A percentile compares a stretch with the other conserved stretches of the same genome.
Evolutionary conservation across 2,113 vertebrate species (phyloP).

Genomic region (Puntigrus tetrazona): DNA sequence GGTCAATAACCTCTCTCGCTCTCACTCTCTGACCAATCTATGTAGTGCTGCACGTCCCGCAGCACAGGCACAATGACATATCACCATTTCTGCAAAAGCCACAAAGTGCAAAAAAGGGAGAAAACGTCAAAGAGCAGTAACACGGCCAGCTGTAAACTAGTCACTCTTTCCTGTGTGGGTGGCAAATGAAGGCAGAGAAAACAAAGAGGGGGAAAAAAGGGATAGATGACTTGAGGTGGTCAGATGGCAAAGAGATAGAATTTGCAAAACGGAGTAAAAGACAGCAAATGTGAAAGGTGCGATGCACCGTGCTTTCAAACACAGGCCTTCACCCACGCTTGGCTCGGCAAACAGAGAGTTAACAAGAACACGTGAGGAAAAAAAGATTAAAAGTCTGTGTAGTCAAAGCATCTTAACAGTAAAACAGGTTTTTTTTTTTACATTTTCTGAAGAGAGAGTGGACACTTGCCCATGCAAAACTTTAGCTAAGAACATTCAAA

Average conservation of each 20-base stretch:
- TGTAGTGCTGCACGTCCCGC: constrained; percentile 41
- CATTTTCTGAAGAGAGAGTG: neutral
- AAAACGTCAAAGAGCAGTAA: constrained; percentile 40
- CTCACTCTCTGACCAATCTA: constrained; percentile 55
- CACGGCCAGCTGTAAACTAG: constrained; percentile 50
- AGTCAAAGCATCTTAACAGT: constrained; percentile 22
- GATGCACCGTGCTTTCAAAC: constrained; percentile 14
- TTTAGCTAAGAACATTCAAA: neutral
- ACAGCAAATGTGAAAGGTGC: neutral
- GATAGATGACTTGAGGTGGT: constrained; percentile 41
- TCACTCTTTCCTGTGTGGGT: constrained; percentile 56
- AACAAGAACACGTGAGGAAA: neutral
- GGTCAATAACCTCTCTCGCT: constrained; percentile 28
- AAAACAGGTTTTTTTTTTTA: neutral
- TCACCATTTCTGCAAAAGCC: constrained; percentile 50
- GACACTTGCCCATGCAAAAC: neutral
- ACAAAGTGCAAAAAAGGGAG: constrained; percentile 51
- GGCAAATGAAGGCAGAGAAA: constrained; percentile 23
- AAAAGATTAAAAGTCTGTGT: neutral
- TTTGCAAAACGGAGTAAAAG: neutral
- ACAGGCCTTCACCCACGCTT: constrained; percentile 41
- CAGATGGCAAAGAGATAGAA: constrained; percentile 30
- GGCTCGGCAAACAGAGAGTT: constrained; percentile 47
- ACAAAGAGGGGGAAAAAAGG: constrained; percentile 14
- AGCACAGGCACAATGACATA: constrained; percentile 36